Conservation (phyloP, 2,888 invertebrate genomes). For the Pristionchus fissidentatus region DNA sequence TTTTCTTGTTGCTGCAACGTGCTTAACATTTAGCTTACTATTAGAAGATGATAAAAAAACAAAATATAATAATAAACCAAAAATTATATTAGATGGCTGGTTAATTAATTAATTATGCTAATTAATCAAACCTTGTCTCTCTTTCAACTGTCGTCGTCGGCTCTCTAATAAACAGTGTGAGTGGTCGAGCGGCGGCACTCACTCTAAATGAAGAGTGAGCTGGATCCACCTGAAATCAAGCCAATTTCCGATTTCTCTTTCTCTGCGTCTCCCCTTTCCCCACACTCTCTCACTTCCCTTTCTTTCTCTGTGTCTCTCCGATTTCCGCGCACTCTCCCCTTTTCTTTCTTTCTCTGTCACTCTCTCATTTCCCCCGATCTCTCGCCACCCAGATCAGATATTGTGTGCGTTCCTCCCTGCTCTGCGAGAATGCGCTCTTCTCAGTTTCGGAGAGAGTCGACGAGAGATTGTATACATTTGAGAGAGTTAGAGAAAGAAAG, state of each 20-base stretch:
- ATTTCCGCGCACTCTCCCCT: neutral
- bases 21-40: too few species aligned
- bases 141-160: neutral
- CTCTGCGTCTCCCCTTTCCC: neutral
- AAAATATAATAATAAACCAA: too few species aligned
- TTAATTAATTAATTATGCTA: neutral
- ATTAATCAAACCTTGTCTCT: neutral
- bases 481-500: neutral
- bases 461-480: neutral
- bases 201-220: slow-evolving; percentile 36
- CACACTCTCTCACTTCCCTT: neutral
- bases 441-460: neutral
- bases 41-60: too few species aligned
- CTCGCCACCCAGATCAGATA: neutral
- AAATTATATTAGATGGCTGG: neutral
- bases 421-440: neutral
- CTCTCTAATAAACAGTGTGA: neutral
- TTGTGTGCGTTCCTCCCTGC: neutral
- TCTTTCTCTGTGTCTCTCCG: neutral
- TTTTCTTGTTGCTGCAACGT: too few species aligned
- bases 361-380: neutral
- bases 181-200: slow-evolving; percentile 17
- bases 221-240: slow-evolving; percentile 21
- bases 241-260: neutral
- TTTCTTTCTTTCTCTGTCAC: neutral